A percentile compares a stretch with the other conserved stretches of the same genome.
These are phyloP conservation scores for Diplodus sargus DNA, from an alignment of 2,797 vertebrate genomes.

Conservation along the genomic window DNA sequence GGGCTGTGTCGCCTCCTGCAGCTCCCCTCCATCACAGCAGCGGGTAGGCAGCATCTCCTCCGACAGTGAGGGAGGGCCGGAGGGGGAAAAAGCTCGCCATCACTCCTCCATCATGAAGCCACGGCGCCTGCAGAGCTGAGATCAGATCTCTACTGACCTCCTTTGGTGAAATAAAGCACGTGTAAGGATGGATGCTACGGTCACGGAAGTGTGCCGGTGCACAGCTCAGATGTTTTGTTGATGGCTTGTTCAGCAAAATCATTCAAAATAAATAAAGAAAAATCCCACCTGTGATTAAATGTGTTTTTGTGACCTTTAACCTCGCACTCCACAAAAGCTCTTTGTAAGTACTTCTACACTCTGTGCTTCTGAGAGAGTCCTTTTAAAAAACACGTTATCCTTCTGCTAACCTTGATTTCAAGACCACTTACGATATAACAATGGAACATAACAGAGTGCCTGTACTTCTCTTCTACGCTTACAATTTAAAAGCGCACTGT, in stretches of 20 bases:
- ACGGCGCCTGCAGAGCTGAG: not conserved
- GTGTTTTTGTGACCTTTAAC: not conserved
- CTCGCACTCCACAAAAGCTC: not conserved
- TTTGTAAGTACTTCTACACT: not conserved
- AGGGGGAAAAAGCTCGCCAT: slow-evolving; percentile 13
- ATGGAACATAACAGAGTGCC: not conserved
- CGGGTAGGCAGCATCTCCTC: slow-evolving; percentile 33
- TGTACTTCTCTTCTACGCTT: not conserved
- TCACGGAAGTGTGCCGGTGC: not conserved
- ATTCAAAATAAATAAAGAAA: too few relatives aligned
- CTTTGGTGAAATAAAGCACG: slow-evolving; percentile 23
- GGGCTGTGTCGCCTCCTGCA: slow-evolving; percentile 50
- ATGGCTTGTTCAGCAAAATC: not conserved
- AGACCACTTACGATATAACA: not conserved
- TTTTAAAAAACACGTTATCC: not conserved
- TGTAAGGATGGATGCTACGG: not conserved
- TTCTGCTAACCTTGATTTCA: not conserved
- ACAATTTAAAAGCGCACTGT: too few relatives aligned
- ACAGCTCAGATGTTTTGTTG: not conserved
- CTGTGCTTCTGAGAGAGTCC: not conserved
- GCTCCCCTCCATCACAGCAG: slow-evolving; percentile 63
- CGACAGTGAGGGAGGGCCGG: slow-evolving; percentile 21
- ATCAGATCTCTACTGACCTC: slow-evolving; percentile 70
- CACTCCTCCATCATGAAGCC: not conserved
- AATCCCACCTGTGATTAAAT: not conserved